phyloP scores from a whole-genome alignment of 2,113 vertebrate species.

The Tragelaphus scriptus region DNA sequence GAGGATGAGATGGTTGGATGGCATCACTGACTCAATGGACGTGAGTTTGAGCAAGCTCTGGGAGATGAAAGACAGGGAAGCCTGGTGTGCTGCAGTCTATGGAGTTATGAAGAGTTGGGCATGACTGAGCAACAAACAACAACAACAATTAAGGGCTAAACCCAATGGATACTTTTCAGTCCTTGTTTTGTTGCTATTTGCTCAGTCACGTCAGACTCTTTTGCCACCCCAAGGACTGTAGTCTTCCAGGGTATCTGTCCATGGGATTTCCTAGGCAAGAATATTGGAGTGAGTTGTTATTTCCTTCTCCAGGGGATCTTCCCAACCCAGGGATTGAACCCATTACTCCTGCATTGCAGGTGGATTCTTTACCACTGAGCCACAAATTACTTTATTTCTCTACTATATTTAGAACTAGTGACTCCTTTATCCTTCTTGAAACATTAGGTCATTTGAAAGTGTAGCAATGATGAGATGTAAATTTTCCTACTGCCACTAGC shows the following conservation, averaged over 20 bases:
- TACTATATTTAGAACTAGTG: background rate
- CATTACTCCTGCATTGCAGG: background rate
- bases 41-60: background rate
- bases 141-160: background rate
- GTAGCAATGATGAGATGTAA: background rate
- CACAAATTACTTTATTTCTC: background rate
- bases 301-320: background rate
- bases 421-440: slow-evolving; percentile 20
- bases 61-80: background rate
- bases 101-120: background rate
- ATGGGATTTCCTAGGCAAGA: background rate
- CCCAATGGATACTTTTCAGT: background rate
- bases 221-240: background rate
- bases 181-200: background rate
- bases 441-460: background rate
- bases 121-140: background rate
- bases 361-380: background rate
- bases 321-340: background rate
- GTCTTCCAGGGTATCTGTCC: background rate
- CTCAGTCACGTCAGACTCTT: background rate
- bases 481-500: background rate
- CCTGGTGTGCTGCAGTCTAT: background rate
- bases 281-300: background rate
- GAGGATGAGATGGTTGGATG: background rate
- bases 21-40: background rate